These are phyloP conservation scores for Erynnis tages DNA, from an alignment of 2,888 invertebrate species.

Conservation along the genomic window DNA sequence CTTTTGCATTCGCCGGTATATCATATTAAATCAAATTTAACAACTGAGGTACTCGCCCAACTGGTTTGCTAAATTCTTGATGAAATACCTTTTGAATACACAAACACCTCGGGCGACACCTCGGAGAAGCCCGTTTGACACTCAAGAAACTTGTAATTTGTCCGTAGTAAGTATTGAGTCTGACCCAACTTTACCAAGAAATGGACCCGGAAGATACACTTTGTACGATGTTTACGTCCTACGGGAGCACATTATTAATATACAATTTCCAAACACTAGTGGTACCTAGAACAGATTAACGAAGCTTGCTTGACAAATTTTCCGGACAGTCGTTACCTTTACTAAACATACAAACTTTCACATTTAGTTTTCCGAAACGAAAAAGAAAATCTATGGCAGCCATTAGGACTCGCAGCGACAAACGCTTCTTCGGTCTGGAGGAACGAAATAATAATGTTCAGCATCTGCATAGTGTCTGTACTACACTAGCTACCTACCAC, in stretches of 20 bases:
- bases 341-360: too few relatives aligned
- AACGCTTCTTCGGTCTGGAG: slow-evolving; percentile 16
- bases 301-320: too few relatives aligned
- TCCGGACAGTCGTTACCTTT: too few relatives aligned
- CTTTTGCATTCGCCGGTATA: too few relatives aligned
- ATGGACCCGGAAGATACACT: too few relatives aligned
- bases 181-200: background rate
- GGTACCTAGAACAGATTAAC: too few relatives aligned
- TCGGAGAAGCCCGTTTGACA: background rate
- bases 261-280: too few relatives aligned
- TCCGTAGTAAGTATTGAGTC: slow-evolving; percentile 5
- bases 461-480: slow-evolving; percentile 19
- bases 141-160: slow-evolving; percentile 13
- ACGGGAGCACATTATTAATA: too few relatives aligned
- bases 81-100: slow-evolving; percentile 18
- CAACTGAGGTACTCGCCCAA: background rate
- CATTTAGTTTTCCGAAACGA: slow-evolving; percentile 3
- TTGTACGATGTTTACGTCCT: too few relatives aligned
- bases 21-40: too few relatives aligned
- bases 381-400: slow-evolving; percentile 9
- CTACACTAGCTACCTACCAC: too few relatives aligned
- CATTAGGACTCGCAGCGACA: slow-evolving; percentile 11
- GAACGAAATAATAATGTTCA: slow-evolving; percentile 17
- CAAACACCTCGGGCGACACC: slow-evolving; percentile 2
- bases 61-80: slow-evolving; percentile 1